phyloP scores from a whole-genome alignment of 2,113 vertebrate genomes.

The Crocuta crocuta region DNA sequence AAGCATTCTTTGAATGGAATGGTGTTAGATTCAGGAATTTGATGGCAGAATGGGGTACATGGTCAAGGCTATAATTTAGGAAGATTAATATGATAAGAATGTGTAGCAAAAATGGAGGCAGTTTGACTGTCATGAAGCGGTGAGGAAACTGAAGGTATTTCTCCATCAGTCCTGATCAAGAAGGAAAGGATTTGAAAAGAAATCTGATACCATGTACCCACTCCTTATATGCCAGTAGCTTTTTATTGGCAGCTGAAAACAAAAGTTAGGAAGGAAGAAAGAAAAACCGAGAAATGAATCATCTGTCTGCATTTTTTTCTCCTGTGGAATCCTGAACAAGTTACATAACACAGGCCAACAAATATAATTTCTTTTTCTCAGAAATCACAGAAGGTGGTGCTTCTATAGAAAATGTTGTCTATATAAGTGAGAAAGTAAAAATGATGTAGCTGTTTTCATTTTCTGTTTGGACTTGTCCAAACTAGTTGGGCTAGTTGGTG shows the following conservation, averaged over 20 bases:
- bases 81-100: slow-evolving; percentile 13
- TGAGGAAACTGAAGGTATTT: background rate
- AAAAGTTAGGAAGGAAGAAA: slow-evolving; percentile 8
- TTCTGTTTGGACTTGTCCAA: background rate
- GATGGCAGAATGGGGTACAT: background rate
- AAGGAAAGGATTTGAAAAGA: background rate
- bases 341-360: background rate
- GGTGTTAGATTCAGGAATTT: background rate
- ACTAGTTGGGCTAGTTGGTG: background rate
- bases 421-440: slow-evolving; percentile 43
- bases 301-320: slow-evolving; percentile 30
- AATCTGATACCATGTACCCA: background rate
- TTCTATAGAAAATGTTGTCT: slow-evolving; percentile 2
- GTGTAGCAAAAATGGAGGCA: background rate
- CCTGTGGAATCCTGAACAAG: slow-evolving; percentile 1
- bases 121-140: background rate
- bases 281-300: background rate
- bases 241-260: slow-evolving; percentile 38
- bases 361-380: background rate
- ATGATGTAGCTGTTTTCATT: background rate
- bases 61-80: background rate
- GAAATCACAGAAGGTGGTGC: background rate
- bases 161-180: background rate
- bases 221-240: background rate
- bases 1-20: background rate